Evolutionary conservation across 1,140 invertebrate species (phyloP).

Genomic region (Samia ricini): DNA sequence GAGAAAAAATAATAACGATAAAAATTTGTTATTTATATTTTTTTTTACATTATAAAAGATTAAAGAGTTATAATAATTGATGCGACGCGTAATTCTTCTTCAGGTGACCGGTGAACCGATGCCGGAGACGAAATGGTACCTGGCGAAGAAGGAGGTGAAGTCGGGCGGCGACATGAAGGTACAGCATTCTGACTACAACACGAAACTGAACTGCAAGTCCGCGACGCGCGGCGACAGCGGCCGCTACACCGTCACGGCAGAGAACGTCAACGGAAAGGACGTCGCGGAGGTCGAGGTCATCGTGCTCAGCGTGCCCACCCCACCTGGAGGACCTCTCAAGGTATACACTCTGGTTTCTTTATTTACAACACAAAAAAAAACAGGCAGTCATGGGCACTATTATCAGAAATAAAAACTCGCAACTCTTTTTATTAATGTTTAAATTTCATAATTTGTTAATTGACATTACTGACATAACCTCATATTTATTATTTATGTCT

Average conservation of each 20-base stretch:
- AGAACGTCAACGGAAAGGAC: constrained; percentile 96
- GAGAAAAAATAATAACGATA: too few relatives aligned
- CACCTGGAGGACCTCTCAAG: constrained; percentile 95
- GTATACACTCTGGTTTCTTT: constrained; percentile 47
- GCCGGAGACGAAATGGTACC: constrained; percentile 93
- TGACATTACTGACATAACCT: too few relatives aligned
- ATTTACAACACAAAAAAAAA: too few relatives aligned
- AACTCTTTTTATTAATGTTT: too few relatives aligned
- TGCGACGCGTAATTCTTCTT: too few relatives aligned
- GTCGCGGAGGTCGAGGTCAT: constrained; percentile 94
- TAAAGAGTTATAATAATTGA: too few relatives aligned
- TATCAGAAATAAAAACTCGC: too few relatives aligned
- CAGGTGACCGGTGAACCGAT: constrained; percentile 91
- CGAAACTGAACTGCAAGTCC: constrained; percentile 90
- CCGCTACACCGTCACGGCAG: constrained; percentile 93
- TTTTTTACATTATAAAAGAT: too few relatives aligned
- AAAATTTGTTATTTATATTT: too few relatives aligned
- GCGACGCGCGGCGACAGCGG: constrained; percentile 94
- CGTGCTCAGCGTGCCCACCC: constrained; percentile 92
- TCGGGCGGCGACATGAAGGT: constrained; percentile 85
- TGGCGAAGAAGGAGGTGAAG: constrained; percentile 86
- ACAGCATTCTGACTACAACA: constrained; percentile 92
- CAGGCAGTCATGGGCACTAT: too few relatives aligned
- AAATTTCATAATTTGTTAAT: too few relatives aligned
- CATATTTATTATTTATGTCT: too few relatives aligned